phyloP scores from a whole-genome alignment of 2,888 invertebrate genomes.

The Epistrophe eligans region DNA sequence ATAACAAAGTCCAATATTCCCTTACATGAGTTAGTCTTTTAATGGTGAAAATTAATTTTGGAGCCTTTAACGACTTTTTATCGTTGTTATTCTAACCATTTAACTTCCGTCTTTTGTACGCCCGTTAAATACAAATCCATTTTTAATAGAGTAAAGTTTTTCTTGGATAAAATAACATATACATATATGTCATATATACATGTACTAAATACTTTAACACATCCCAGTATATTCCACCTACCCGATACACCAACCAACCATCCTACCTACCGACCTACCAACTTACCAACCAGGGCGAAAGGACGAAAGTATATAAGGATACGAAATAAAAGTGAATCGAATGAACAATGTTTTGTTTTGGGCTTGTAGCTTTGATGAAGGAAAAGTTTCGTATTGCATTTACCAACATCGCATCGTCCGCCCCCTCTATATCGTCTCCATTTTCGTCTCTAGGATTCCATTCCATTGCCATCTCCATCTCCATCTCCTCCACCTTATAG shows the following conservation, averaged over 20 bases:
- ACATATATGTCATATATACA: not conserved
- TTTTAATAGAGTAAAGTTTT: slow-evolving; percentile 71
- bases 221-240: not conserved
- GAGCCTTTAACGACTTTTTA: slow-evolving; percentile 64
- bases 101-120: slow-evolving; percentile 61
- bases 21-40: slow-evolving; percentile 38
- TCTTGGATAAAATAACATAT: slow-evolving; percentile 44
- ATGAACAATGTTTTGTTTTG: slow-evolving; percentile 70
- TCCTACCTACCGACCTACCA: not conserved
- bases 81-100: slow-evolving; percentile 69
- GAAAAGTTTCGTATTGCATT: slow-evolving; percentile 70
- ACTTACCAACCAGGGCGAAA: not conserved
- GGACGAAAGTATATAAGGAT: slow-evolving; percentile 23
- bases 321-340: slow-evolving; percentile 68
- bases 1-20: slow-evolving; percentile 24
- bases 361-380: slow-evolving; percentile 69
- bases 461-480: too few species aligned
- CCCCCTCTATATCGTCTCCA: slow-evolving; percentile 2
- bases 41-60: slow-evolving; percentile 59
- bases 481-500: slow-evolving; percentile 20
- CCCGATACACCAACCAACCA: not conserved
- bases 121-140: slow-evolving; percentile 72
- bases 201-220: not conserved
- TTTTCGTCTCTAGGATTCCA: not conserved
- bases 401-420: slow-evolving; percentile 57